A percentile compares a stretch with the other conserved stretches of the same genome.
phyloP scores from a whole-genome alignment of 2,797 vertebrate species.

The Poeciliopsis turneri region DNA sequence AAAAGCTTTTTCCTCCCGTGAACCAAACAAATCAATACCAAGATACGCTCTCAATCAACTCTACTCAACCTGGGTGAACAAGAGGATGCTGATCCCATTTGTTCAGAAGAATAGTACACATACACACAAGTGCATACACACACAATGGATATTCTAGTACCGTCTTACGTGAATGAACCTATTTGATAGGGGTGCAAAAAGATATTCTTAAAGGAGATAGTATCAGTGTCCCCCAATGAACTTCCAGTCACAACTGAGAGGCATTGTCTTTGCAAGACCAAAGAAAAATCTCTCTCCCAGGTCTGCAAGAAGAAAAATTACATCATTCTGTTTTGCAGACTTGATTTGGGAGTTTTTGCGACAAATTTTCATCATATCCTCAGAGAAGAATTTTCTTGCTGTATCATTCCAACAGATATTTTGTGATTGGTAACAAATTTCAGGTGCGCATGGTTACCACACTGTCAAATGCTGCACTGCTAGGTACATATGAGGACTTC shows the following conservation, averaged over 20 bases:
- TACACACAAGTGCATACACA: neutral
- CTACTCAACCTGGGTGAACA: conserved; percentile 72
- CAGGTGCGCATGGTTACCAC: neutral
- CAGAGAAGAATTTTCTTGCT: neutral
- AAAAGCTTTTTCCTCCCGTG: conserved; percentile 43
- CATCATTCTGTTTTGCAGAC: neutral
- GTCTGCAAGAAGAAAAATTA: neutral
- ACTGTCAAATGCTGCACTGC: neutral
- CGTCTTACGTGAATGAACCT: conserved; percentile 1
- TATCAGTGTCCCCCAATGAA: neutral
- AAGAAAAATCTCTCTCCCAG: neutral
- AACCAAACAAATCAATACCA: conserved; percentile 80
- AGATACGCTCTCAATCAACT: conserved; percentile 71
- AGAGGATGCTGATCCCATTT: conserved; percentile 49
- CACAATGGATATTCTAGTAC: neutral
- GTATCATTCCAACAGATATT: neutral
- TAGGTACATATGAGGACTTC: neutral
- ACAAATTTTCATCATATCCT: neutral
- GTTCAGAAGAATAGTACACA: conserved; percentile 13
- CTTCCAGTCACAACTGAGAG: no score
- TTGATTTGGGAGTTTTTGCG: neutral
- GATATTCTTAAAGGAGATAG: conserved; percentile 22
- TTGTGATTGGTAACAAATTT: neutral
- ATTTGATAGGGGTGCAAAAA: conserved; percentile 10
- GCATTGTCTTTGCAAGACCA: neutral